Conservation (phyloP, 2,888 invertebrate genomes). For the Arge pagana region DNA sequence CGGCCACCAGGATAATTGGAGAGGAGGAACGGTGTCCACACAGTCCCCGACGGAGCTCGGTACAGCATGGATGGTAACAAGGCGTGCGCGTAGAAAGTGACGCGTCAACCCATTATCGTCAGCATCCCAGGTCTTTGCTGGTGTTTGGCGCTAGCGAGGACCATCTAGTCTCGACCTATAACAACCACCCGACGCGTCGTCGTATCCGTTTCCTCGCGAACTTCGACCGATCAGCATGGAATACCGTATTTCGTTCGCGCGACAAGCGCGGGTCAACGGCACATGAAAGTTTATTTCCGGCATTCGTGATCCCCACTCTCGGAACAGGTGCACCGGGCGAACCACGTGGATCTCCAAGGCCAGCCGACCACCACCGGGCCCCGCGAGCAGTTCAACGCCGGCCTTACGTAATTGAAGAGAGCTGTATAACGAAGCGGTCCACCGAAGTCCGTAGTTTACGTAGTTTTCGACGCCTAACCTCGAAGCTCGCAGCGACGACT, state of each 20-base stretch:
- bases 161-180: no score
- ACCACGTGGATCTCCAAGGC: slow-evolving; percentile 51
- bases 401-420: slow-evolving; percentile 11
- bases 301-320: slow-evolving; percentile 42
- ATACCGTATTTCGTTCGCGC: no score
- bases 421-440: no score
- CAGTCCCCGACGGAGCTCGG: slow-evolving; percentile 23
- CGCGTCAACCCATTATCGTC: background rate
- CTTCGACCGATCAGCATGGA: no score
- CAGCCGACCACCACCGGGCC: slow-evolving; percentile 32
- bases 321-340: slow-evolving; percentile 34
- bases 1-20: slow-evolving; percentile 42
- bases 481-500: no score
- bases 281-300: slow-evolving; percentile 54
- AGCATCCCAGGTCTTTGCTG: no score
- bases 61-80: slow-evolving; percentile 11
- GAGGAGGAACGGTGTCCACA: background rate
- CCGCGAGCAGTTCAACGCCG: background rate
- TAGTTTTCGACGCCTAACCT: no score
- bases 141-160: no score
- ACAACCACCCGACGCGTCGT: no score
- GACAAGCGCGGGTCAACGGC: slow-evolving; percentile 53
- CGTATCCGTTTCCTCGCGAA: no score
- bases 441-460: no score
- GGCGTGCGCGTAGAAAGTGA: slow-evolving; percentile 12